Percentiles rank a stretch among this genome's conserved stretches.
phyloP scores from a whole-genome alignment of 2,797 vertebrate species.

The Sebastes kiyomatsui region DNA sequence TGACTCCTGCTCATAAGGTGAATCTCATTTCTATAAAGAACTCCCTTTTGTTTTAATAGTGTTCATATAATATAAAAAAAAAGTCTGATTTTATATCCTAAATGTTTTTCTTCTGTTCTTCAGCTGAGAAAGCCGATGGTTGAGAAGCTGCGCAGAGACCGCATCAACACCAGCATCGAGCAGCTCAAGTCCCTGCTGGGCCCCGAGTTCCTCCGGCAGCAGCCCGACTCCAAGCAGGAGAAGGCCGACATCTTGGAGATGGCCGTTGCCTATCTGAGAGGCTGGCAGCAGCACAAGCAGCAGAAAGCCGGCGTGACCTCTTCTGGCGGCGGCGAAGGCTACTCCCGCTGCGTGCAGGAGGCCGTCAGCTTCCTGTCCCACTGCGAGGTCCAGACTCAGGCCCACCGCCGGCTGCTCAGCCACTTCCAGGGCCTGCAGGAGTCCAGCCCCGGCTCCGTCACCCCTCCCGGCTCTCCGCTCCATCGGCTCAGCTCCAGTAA shows the following conservation, averaged over 20 bases:
- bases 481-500: constrained; percentile 67
- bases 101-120: not conserved
- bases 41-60: not conserved
- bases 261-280: constrained; percentile 82
- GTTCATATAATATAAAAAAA: not conserved
- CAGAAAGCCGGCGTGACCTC: constrained; percentile 47
- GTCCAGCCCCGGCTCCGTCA: constrained; percentile 48
- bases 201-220: constrained; percentile 83
- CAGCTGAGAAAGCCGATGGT: constrained; percentile 89
- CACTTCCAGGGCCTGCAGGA: constrained; percentile 82
- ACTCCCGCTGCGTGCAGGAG: constrained; percentile 86
- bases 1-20: constrained; percentile 82
- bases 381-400: constrained; percentile 78
- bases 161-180: constrained; percentile 84
- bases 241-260: constrained; percentile 88
- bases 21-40: constrained; percentile 32
- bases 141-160: constrained; percentile 87
- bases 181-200: constrained; percentile 81
- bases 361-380: constrained; percentile 85
- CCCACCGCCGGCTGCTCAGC: constrained; percentile 80
- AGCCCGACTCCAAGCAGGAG: constrained; percentile 87
- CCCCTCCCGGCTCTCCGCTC: constrained; percentile 65
- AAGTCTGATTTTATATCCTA: not conserved
- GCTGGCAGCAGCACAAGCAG: constrained; percentile 74
- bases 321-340: constrained; percentile 75